phyloP scores from a whole-genome alignment of 2,888 invertebrate genomes.

The Diadegma fenestrale region DNA sequence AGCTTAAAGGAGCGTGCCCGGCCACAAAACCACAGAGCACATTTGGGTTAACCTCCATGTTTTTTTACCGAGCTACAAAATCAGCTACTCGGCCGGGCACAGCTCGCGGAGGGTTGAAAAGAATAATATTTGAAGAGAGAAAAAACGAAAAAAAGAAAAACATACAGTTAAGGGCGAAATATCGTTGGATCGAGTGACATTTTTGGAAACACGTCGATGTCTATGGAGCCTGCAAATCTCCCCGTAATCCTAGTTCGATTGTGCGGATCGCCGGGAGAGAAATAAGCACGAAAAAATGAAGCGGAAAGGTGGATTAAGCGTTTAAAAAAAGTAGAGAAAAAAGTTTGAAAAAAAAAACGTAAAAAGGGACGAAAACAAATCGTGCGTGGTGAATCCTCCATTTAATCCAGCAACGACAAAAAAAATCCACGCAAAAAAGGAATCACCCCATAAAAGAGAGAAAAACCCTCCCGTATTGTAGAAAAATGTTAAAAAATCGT shows the following conservation, averaged over 20 bases:
- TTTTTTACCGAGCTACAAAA: not conserved
- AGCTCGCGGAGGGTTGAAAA: conserved; percentile 16
- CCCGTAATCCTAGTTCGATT: conserved; percentile 43
- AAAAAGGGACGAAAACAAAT: conserved; percentile 25
- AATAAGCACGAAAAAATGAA: conserved; percentile 6
- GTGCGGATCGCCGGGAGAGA: conserved; percentile 5
- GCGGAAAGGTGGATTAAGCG: conserved; percentile 26
- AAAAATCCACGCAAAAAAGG: conserved; percentile 24
- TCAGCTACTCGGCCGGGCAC: not conserved
- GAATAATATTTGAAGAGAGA: conserved; percentile 10
- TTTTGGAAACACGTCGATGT: conserved; percentile 20
- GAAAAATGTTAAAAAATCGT: not conserved
- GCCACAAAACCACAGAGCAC: conserved; percentile 38
- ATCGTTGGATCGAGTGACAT: conserved; percentile 36
- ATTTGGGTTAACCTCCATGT: conserved; percentile 20
- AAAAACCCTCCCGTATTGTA: not conserved
- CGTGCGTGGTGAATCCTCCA: conserved; percentile 41
- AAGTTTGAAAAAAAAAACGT: conserved; percentile 10
- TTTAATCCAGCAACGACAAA: conserved; percentile 20
- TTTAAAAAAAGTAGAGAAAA: not conserved
- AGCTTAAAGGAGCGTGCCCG: conserved; percentile 13
- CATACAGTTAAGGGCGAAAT: conserved; percentile 59
- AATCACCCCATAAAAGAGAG: not conserved
- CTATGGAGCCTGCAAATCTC: conserved; percentile 9
- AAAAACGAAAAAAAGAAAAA: conserved; percentile 30